These are phyloP conservation scores for Orthonyx spaldingii DNA, from an alignment of 2,113 vertebrate genomes.

Conservation along the genomic window DNA sequence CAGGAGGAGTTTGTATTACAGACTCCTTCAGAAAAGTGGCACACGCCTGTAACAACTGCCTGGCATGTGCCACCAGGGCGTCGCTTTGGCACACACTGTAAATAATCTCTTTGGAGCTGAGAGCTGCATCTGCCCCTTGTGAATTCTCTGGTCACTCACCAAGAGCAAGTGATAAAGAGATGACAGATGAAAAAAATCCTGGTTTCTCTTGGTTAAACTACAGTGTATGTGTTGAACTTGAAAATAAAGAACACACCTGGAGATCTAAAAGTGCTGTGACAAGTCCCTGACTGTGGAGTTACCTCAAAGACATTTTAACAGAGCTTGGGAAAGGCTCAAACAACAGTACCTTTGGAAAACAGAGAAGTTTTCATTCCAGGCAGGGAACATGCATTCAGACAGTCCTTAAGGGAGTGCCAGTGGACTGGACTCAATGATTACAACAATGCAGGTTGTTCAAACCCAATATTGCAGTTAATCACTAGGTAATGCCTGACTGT, in stretches of 20 bases:
- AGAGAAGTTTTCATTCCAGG: not conserved
- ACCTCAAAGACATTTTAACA: not conserved
- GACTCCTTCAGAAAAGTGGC: not conserved
- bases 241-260: not conserved
- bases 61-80: not conserved
- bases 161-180: not conserved
- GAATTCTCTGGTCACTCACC: not conserved
- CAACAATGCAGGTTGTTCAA: not conserved
- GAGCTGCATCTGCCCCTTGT: not conserved
- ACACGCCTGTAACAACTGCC: not conserved
- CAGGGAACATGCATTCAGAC: not conserved
- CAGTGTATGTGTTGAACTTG: not conserved
- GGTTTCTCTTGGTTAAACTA: not conserved
- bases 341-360: not conserved
- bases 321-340: not conserved
- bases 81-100: not conserved
- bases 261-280: not conserved
- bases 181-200: not conserved
- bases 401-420: not conserved
- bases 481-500: not conserved
- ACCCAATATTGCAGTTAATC: not conserved
- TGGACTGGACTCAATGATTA: not conserved
- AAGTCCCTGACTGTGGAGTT: not conserved
- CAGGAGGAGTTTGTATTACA: not conserved
- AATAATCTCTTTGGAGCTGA: not conserved